These are phyloP conservation scores for Mionectes olivaceus DNA, from an alignment of 2,797 vertebrate genomes.

Conservation along the genomic window DNA sequence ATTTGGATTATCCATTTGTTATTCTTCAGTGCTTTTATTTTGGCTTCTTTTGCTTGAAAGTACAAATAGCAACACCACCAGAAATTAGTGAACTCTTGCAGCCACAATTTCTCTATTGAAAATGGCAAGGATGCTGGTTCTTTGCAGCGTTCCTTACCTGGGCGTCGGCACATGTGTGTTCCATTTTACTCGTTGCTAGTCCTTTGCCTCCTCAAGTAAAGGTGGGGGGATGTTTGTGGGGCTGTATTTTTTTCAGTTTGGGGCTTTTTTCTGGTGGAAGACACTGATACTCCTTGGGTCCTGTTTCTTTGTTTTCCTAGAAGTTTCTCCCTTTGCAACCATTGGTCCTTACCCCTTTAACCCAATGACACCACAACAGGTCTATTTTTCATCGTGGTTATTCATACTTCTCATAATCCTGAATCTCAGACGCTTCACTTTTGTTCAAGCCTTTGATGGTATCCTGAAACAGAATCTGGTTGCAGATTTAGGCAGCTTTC, in stretches of 20 bases:
- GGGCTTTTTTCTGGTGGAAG: neutral
- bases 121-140: neutral
- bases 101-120: neutral
- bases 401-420: neutral
- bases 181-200: neutral
- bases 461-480: neutral
- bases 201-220: neutral
- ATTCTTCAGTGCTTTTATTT: neutral
- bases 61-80: neutral
- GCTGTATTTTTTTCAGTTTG: neutral
- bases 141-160: neutral
- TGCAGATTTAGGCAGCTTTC: neutral
- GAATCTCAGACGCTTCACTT: neutral
- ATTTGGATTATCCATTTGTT: neutral
- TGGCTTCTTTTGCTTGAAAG: neutral
- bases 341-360: neutral
- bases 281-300: neutral
- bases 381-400: neutral
- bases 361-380: neutral
- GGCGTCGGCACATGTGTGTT: neutral
- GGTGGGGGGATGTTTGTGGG: fast-evolving
- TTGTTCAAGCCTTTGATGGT: neutral
- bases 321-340: neutral
- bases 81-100: neutral
- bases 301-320: neutral